Evolutionary conservation across 2,797 vertebrate genomes (phyloP).

Genomic region (Mormyrops boulengeri): DNA sequence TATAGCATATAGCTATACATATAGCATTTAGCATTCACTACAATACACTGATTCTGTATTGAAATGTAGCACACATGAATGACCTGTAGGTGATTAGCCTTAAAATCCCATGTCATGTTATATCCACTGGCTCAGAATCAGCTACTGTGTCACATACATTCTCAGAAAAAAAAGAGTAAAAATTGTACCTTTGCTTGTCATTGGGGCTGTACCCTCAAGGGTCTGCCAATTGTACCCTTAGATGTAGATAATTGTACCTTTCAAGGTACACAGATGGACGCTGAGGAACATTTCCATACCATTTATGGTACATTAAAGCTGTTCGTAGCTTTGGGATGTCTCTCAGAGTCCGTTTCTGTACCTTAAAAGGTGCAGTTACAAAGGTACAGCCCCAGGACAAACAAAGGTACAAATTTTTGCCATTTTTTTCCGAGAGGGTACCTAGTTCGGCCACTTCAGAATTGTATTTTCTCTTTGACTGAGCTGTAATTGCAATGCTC

Average conservation of each 20-base stretch:
- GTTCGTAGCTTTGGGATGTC: not conserved
- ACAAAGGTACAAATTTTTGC: not conserved
- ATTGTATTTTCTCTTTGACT: not conserved
- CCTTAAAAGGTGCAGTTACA: not conserved
- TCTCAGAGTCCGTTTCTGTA: not conserved
- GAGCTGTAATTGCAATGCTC: not conserved
- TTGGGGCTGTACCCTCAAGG: not conserved
- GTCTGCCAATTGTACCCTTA: not conserved
- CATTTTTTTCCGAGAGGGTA: not conserved
- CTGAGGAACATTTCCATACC: not conserved
- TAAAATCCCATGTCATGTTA: not conserved
- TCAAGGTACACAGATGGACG: too few species aligned
- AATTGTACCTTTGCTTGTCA: not conserved
- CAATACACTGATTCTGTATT: not conserved
- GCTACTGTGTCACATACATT: not conserved
- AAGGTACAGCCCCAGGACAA: not conserved
- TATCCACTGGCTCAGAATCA: not conserved
- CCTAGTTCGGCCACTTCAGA: not conserved
- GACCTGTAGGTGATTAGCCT: not conserved
- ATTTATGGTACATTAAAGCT: not conserved
- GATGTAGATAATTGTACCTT: not conserved
- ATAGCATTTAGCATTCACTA: not conserved
- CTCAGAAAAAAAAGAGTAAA: not conserved
- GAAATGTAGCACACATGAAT: not conserved
- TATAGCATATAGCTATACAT: not conserved